These are phyloP conservation scores for Ictalurus furcatus DNA, from an alignment of 2,113 vertebrate species.

Conservation along the genomic window DNA sequence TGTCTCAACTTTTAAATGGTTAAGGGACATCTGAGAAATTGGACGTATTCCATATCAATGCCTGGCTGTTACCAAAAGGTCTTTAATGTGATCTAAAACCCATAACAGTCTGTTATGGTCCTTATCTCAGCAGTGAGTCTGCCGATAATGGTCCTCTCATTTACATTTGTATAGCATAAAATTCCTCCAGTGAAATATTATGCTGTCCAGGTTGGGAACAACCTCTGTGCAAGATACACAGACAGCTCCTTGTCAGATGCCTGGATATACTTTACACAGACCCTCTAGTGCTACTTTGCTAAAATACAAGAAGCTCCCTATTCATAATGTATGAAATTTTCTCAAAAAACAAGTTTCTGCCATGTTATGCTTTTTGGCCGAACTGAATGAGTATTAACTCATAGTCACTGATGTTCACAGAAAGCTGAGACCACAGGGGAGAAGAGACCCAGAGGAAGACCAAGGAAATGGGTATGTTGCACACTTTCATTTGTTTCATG, in stretches of 20 bases:
- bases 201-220: conserved; percentile 37
- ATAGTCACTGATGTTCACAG: conserved; percentile 55
- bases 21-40: conserved; percentile 19
- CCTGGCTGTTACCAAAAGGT: conserved; percentile 26
- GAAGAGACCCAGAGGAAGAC: conserved; percentile 72
- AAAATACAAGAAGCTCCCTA: conserved; percentile 27
- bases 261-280: conserved; percentile 46
- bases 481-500: background rate
- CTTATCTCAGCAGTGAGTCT: conserved; percentile 47
- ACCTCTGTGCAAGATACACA: conserved; percentile 13
- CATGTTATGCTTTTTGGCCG: conserved; percentile 21
- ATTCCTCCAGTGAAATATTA: conserved; percentile 58
- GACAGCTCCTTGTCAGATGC: conserved; percentile 40
- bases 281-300: conserved; percentile 10
- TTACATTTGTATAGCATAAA: conserved; percentile 57
- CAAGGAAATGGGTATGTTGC: conserved; percentile 73
- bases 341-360: conserved; percentile 5
- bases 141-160: conserved; percentile 53
- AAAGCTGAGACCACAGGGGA: conserved; percentile 68
- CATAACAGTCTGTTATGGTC: conserved; percentile 54
- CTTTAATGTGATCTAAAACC: conserved; percentile 32
- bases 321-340: conserved; percentile 20
- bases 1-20: background rate
- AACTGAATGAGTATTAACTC: conserved; percentile 38
- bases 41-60: conserved; percentile 13